Percentiles rank a stretch among this genome's conserved stretches.
Conservation (phyloP, 2,113 vertebrate genomes). For the Sinocyclocheilus grahami region DNA sequence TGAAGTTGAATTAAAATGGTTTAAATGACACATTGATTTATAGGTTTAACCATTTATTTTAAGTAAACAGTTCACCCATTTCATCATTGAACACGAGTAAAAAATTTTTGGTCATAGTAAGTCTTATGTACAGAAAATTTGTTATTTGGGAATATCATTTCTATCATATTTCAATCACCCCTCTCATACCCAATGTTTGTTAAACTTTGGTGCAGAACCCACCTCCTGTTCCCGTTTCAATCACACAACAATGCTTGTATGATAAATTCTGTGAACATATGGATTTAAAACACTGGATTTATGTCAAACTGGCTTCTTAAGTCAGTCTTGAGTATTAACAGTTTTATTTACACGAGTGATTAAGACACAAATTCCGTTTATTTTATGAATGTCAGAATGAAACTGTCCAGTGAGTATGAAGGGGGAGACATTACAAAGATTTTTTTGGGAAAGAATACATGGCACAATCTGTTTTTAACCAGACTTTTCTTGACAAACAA, state of each 20-base stretch:
- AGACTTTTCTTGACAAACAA: constrained; percentile 73
- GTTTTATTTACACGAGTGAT: not conserved
- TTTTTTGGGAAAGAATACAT: constrained; percentile 2
- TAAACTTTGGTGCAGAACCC: not conserved
- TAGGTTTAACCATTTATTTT: constrained; percentile 53
- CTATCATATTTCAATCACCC: not conserved
- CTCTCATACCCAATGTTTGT: constrained; percentile 15
- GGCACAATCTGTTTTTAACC: constrained; percentile 37
- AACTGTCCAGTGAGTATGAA: constrained; percentile 37
- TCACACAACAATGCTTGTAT: not conserved
- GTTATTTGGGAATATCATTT: not conserved
- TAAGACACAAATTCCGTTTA: not conserved
- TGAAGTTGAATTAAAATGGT: constrained; percentile 27
- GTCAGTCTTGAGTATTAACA: not conserved
- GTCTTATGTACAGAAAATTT: constrained; percentile 46
- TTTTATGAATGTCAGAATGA: not conserved
- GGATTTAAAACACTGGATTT: not conserved
- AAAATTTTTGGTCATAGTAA: constrained; percentile 30
- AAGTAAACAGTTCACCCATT: constrained; percentile 45
- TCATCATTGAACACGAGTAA: constrained; percentile 32
- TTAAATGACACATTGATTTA: constrained; percentile 33
- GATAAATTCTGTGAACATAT: not conserved
- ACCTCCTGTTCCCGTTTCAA: not conserved
- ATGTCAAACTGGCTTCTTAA: not conserved
- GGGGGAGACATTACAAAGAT: not conserved